Percentiles rank a stretch among this genome's conserved stretches.
These are phyloP conservation scores for Heliothis peltigera DNA, from an alignment of 2,888 invertebrate species.

Conservation along the genomic window DNA sequence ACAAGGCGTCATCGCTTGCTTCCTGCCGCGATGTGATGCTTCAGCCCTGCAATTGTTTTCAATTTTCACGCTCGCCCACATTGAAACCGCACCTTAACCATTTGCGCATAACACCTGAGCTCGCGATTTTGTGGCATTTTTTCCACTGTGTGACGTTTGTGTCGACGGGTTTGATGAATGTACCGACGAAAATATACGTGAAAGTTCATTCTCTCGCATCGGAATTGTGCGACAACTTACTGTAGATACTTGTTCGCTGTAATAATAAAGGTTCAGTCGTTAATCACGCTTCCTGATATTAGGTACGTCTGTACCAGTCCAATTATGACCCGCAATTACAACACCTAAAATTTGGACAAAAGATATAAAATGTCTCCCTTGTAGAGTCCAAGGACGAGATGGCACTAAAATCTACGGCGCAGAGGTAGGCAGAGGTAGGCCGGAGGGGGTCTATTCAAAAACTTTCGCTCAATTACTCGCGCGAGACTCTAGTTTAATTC, in stretches of 20 bases:
- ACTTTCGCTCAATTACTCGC: conserved; percentile 66
- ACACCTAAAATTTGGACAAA: conserved; percentile 60
- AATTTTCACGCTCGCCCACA: conserved; percentile 2
- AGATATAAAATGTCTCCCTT: conserved; percentile 63
- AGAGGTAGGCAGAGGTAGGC: conserved; percentile 17
- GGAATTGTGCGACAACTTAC: conserved; percentile 21
- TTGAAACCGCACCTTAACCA: conserved; percentile 29
- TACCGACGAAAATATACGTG: conserved; percentile 31
- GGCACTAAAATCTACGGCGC: conserved; percentile 53
- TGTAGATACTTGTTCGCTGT: conserved; percentile 18
- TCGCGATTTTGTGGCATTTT: conserved; percentile 40
- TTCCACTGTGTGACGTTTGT: conserved; percentile 36
- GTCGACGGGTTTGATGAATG: conserved; percentile 42
- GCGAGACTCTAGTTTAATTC: conserved; percentile 64
- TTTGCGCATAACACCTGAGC: conserved; percentile 41
- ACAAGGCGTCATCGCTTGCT: not conserved
- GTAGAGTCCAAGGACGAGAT: conserved; percentile 49
- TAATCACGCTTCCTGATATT: conserved; percentile 61
- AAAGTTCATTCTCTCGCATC: conserved; percentile 24
- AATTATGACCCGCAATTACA: conserved; percentile 59
- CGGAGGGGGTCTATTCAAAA: conserved; percentile 60
- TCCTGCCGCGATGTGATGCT: not conserved
- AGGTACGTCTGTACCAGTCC: conserved; percentile 58
- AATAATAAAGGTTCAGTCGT: conserved; percentile 49
- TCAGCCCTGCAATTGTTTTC: not conserved